These are phyloP conservation scores for Delphinus delphis DNA, from an alignment of 2,113 vertebrate species.

Conservation along the genomic window DNA sequence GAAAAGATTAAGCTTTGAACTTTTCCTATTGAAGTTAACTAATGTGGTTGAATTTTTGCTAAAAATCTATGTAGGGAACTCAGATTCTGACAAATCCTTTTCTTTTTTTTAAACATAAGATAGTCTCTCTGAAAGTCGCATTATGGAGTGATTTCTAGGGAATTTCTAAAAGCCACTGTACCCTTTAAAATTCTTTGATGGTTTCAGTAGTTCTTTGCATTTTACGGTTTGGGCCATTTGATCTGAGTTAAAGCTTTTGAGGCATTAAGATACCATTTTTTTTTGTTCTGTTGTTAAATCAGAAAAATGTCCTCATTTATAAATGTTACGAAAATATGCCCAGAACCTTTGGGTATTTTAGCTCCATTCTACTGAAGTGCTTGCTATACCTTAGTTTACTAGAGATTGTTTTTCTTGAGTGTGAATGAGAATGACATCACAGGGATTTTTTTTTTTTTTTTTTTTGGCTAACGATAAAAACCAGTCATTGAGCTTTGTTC, in stretches of 20 bases:
- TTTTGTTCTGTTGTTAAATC: conserved; percentile 55
- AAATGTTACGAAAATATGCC: conserved; percentile 47
- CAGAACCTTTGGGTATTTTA: conserved; percentile 46
- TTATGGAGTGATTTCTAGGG: conserved; percentile 57
- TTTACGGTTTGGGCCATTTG: conserved; percentile 3
- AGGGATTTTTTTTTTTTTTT: not conserved
- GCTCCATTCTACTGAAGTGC: conserved; percentile 20
- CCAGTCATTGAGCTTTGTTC: conserved; percentile 64
- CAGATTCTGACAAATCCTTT: not conserved
- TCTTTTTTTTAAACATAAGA: conserved; percentile 27
- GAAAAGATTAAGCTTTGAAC: conserved; percentile 33
- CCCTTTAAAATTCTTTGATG: conserved; percentile 12
- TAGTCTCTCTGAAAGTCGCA: not conserved
- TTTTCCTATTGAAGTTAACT: conserved; percentile 40
- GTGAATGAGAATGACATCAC: conserved; percentile 73
- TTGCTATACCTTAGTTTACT: conserved; percentile 54
- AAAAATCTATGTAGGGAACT: conserved; percentile 27
- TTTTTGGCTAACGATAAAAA: conserved; percentile 55
- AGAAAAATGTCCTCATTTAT: conserved; percentile 16
- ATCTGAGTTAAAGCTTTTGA: conserved; percentile 41
- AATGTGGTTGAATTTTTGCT: conserved; percentile 5
- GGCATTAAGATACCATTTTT: conserved; percentile 33
- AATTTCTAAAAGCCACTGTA: conserved; percentile 55
- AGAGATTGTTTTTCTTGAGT: conserved; percentile 64
- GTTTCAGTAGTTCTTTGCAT: conserved; percentile 27